These are phyloP conservation scores for Opisthocomus hoazin DNA, from an alignment of 2,113 vertebrate species.

Conservation along the genomic window DNA sequence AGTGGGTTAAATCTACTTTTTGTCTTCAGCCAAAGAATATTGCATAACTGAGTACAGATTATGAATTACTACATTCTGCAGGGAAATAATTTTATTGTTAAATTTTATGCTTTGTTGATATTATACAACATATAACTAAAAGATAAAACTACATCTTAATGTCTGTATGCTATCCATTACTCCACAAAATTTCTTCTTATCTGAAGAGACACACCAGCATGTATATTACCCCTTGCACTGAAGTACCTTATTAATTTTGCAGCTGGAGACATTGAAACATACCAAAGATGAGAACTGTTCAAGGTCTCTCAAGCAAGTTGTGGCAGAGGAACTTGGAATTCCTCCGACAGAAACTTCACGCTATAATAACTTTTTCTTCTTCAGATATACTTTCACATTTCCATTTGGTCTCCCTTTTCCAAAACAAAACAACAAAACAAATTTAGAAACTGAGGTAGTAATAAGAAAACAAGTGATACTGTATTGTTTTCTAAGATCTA, in stretches of 20 bases:
- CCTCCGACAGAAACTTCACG: background rate
- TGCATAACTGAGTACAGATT: background rate
- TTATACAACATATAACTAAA: background rate
- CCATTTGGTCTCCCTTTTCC: background rate
- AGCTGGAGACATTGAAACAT: background rate
- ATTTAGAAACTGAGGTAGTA: background rate
- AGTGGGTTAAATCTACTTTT: background rate
- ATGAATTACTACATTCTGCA: background rate
- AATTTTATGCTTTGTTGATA: background rate
- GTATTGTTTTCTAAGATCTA: background rate
- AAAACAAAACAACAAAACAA: background rate
- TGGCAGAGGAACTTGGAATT: background rate
- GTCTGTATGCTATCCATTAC: background rate
- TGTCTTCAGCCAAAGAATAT: background rate
- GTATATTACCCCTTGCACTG: background rate
- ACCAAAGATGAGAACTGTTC: background rate
- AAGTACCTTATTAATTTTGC: background rate
- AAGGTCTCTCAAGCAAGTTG: background rate
- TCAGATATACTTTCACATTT: background rate
- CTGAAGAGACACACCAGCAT: background rate
- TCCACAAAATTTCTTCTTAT: background rate
- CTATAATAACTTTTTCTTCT: background rate
- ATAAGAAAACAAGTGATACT: background rate
- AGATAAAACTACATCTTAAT: background rate
- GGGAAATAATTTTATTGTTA: background rate